Evolutionary conservation across 2,113 vertebrate species (phyloP), one percentile per base, ranked within the genome.

Genomic region (Tyto alba): DNA sequence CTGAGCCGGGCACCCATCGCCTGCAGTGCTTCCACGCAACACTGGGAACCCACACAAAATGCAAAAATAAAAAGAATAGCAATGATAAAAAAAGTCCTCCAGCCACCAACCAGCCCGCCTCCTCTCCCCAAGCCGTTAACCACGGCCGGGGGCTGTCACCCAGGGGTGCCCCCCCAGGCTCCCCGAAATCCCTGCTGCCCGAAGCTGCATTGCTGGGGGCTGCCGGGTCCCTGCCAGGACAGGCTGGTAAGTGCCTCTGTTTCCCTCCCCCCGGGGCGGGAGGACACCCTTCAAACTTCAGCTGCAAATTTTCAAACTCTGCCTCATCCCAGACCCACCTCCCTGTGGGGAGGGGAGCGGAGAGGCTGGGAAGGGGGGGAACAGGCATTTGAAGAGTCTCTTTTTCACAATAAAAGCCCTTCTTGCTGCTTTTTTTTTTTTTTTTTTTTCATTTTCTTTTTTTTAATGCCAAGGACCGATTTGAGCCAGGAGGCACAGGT

Each of bases 371-470:
- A 90, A 92, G 72, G 47, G 93, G 93, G 78, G 77, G 71, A 90
- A 53, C 69, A 43, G 68, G 36, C 73, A 14, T 73, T 83, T 32
- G 86, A 59, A 52, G 90, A 93, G 75, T 92, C 89, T 89, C 96
- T 81, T 96, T 95, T 97, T 97, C 97, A 97, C 96, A 97, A 97
- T 97, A 97, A 97, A 91, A 97, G 97, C 97, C 96, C 94, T 93
- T 94, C 63, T 88, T 56, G 62, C 32, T 52, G 45, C 34, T 29
- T 68, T 62, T 86, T 68, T 48, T 2, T 0, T 7, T n/a, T 9
- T 4, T 2, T 45, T 52, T 40, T 41, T n/a, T 10, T 16, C 45
- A 47, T 29, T 13, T 55, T 40, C 47, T 80, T 62, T 55, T 73
- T 81, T 41, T 17, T 5, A 50, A 22, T 48, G 32, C 29, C 3